A percentile compares a stretch with the other conserved stretches of the same genome.
These are phyloP conservation scores for Epinephelus cyanopodus DNA, from an alignment of 2,113 vertebrate species.

Conservation along the genomic window DNA sequence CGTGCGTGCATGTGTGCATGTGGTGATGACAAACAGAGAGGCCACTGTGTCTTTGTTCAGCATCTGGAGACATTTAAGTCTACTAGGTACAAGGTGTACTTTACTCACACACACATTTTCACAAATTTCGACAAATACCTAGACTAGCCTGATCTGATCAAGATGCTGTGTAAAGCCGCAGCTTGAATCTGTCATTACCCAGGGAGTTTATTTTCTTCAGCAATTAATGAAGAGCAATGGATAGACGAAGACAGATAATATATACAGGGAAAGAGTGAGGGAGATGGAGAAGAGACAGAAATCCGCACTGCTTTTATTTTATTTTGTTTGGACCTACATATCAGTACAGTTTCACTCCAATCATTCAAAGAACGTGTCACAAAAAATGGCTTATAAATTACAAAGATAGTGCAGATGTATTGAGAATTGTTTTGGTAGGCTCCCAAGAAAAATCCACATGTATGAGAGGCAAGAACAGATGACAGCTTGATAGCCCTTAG, in stretches of 20 bases:
- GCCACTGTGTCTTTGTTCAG: conserved; percentile 54
- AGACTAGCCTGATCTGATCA: conserved; percentile 16
- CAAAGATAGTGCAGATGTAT: not conserved
- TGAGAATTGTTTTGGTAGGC: not conserved
- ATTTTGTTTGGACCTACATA: not conserved
- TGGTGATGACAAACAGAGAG: conserved; percentile 53
- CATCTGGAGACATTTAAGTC: conserved; percentile 63
- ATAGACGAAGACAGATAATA: not conserved
- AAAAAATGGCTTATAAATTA: not conserved
- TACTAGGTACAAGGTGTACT: conserved; percentile 34
- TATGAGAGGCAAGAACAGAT: conserved; percentile 8
- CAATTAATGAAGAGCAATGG: not conserved
- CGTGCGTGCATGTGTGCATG: not conserved
- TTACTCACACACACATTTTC: conserved; percentile 34
- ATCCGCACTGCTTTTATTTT: not conserved
- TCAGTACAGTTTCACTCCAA: not conserved
- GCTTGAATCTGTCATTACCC: not conserved
- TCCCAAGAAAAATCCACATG: not conserved
- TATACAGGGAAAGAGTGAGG: not conserved
- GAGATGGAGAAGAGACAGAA: not conserved
- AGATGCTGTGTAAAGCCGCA: conserved; percentile 7
- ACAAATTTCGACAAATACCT: conserved; percentile 26
- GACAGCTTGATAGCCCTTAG: not conserved
- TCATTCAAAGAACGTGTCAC: not conserved
- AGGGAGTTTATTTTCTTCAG: not conserved